Conservation (phyloP, 2,888 invertebrate species). For the Cremastinae sp. region DNA sequence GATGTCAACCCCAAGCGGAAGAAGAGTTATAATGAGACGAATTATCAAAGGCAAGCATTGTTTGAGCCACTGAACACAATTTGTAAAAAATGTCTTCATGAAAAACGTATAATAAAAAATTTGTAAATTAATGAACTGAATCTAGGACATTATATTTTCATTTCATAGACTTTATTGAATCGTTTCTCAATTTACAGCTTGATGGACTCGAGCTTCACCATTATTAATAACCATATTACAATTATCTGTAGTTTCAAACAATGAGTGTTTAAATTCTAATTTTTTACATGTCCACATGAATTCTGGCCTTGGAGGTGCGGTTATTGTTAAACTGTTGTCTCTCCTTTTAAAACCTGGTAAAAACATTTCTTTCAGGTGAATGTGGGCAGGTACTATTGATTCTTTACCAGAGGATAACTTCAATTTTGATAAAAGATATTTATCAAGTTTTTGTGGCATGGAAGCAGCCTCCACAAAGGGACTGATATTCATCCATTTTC, state of each 20-base stretch:
- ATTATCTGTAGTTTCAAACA: constrained; percentile 20
- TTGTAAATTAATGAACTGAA: constrained; percentile 7
- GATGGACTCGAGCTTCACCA: constrained; percentile 7
- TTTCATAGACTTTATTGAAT: constrained; percentile 20
- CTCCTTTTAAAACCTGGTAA: constrained; percentile 66
- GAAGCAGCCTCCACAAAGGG: constrained; percentile 69
- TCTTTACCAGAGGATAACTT: constrained; percentile 65
- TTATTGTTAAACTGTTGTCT: constrained; percentile 67
- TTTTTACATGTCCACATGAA: constrained; percentile 76
- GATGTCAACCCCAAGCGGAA: constrained; percentile 86
- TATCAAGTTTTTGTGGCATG: constrained; percentile 63
- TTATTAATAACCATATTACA: background rate
- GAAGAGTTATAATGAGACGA: constrained; percentile 88
- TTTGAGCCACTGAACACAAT: constrained; percentile 83
- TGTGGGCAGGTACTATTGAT: constrained; percentile 74
- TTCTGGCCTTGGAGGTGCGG: constrained; percentile 72
- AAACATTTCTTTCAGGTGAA: constrained; percentile 72
- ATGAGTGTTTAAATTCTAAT: constrained; percentile 68
- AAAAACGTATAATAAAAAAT: background rate
- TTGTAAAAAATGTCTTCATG: background rate
- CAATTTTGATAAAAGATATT: constrained; percentile 65
- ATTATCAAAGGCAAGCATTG: constrained; percentile 88
- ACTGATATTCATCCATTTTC: constrained; percentile 72
- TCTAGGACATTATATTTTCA: background rate
- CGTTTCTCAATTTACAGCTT: constrained; percentile 34